Conservation (phyloP, 2,797 vertebrate genomes). For the Rachycentron canadum region DNA sequence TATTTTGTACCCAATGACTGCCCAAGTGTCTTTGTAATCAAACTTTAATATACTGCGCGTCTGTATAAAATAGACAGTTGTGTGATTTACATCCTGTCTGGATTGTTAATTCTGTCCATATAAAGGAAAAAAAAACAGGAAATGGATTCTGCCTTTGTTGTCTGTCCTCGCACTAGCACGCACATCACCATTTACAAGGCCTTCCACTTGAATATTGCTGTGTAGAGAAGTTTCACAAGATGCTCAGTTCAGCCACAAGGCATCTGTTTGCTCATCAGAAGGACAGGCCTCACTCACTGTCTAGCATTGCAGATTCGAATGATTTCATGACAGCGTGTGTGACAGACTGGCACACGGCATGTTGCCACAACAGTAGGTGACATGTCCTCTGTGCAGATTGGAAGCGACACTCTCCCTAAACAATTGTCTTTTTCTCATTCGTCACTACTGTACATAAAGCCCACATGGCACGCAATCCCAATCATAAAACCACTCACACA, state of each 20-base stretch:
- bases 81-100: slow-evolving; percentile 45
- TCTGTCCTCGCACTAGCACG: not conserved
- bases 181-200: not conserved
- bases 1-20: slow-evolving; percentile 53
- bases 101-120: slow-evolving; percentile 37
- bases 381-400: slow-evolving; percentile 41
- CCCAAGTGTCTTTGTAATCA: slow-evolving; percentile 69
- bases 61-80: slow-evolving; percentile 44
- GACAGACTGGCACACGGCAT: not conserved
- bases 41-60: slow-evolving; percentile 50
- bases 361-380: slow-evolving; percentile 29
- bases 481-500: slow-evolving; percentile 71
- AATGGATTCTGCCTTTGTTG: slow-evolving; percentile 11
- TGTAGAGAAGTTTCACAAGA: slow-evolving; percentile 1
- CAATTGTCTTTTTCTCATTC: slow-evolving; percentile 67
- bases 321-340: not conserved
- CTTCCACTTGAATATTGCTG: not conserved
- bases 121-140: slow-evolving; percentile 40
- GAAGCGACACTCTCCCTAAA: slow-evolving; percentile 43
- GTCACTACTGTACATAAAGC: slow-evolving; percentile 54
- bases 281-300: not conserved
- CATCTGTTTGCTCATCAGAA: slow-evolving; percentile 24
- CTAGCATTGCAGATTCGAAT: not conserved
- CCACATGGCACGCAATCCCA: slow-evolving; percentile 49
- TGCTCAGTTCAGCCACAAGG: slow-evolving; percentile 33